Conservation (phyloP, 2,113 vertebrate genomes). For the Camelus dromedarius region DNA sequence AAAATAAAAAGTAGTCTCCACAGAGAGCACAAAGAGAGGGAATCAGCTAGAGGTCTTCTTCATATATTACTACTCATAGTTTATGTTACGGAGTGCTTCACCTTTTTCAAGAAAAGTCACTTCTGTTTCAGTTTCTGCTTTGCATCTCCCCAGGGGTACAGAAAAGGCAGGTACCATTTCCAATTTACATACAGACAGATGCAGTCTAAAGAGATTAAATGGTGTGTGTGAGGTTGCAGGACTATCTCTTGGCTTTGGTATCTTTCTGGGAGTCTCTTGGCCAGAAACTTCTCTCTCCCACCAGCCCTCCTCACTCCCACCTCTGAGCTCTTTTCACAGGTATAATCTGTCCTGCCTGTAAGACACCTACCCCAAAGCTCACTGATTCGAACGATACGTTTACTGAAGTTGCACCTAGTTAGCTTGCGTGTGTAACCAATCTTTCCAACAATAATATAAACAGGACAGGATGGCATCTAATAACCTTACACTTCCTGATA, state of each 20-base stretch:
- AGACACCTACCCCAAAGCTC: not conserved
- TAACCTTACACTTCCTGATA: not conserved
- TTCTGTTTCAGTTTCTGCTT: not conserved
- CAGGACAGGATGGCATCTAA: not conserved
- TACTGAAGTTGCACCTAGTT: not conserved
- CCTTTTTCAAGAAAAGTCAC: not conserved
- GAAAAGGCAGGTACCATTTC: not conserved
- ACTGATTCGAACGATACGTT: not conserved
- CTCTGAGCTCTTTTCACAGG: not conserved
- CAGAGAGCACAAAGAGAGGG: not conserved
- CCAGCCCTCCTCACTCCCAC: too few relatives aligned
- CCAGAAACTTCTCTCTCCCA: not conserved
- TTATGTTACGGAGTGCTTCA: not conserved
- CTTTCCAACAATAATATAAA: not conserved
- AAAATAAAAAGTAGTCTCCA: not conserved
- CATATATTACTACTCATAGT: rapidly evolving
- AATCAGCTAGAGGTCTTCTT: not conserved
- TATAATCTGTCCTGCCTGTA: rapidly evolving
- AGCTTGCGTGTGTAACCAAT: not conserved
- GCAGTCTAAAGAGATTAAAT: not conserved
- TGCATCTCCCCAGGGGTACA: too few relatives aligned
- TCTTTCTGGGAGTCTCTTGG: not conserved
- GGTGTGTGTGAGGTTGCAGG: rapidly evolving
- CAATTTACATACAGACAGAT: not conserved
- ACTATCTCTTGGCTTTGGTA: not conserved